These are phyloP conservation scores for Erinaceus europaeus DNA, from an alignment of 2,113 vertebrate species.

Conservation along the genomic window DNA sequence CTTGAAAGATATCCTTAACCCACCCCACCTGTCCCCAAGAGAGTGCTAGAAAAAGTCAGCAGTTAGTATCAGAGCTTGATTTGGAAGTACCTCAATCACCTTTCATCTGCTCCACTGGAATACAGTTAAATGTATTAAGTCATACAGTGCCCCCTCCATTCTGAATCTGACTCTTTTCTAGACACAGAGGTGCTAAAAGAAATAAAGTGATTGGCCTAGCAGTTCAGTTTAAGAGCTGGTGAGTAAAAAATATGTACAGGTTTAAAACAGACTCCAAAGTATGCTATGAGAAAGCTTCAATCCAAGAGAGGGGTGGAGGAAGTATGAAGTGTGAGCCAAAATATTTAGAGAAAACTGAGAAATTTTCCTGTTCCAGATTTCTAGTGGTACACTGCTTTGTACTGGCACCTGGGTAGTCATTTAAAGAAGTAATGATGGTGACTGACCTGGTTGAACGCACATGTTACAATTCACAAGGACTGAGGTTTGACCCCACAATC, in stretches of 20 bases:
- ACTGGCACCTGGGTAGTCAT: not conserved
- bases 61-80: not conserved
- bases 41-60: not conserved
- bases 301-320: not conserved
- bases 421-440: not conserved
- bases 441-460: too few species aligned
- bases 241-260: not conserved
- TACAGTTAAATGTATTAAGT: not conserved
- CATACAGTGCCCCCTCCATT: not conserved
- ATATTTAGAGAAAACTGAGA: not conserved
- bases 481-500: too few species aligned
- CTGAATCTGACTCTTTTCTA: not conserved
- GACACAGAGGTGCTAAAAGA: not conserved
- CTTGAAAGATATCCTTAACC: not conserved
- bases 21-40: too few species aligned
- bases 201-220: not conserved
- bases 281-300: not conserved
- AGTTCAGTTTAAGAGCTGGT: not conserved
- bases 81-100: not conserved
- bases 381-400: not conserved
- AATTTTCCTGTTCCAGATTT: not conserved
- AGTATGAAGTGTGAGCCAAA: not conserved
- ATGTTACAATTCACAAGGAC: too few species aligned
- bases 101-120: conserved; percentile 2
- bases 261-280: not conserved